Evolutionary conservation across 53 echinoderm and acorn worm genomes (phyloP), one percentile per base, ranked within the genome.

Genomic region (Temnopleurus reevesii): DNA sequence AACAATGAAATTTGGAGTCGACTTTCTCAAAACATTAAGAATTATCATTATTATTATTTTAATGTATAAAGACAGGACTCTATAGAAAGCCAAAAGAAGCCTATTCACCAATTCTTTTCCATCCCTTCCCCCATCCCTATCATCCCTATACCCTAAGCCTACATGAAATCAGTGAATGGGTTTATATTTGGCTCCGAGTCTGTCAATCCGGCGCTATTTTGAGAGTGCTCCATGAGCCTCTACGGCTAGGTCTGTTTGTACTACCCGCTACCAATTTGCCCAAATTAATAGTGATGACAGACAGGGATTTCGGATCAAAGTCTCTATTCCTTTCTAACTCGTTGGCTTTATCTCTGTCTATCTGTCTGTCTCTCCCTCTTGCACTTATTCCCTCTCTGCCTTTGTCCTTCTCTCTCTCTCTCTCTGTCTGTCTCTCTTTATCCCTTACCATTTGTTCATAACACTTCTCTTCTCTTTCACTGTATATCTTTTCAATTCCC

Each of bases 271-370:
- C 79, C 83, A 83, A 53, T 83, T 33, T 55, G 55, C 38, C 55
- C 83, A 55, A 83, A 83, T 53, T 83, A 83, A 55, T 56, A 55
- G 34, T 38, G 83, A 83, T 83, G 83, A 64, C 65, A 60, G 61
- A 86, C 29, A 28, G 27, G 17, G 65, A 19, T 31, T 36, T 28
- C 0, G 47, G 79, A 79, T 79, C 79, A 79, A 79, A 79, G 79
- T 79, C 77, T 45, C 31, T 15, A 8, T 51, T 51, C 9, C 53
- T 51, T 15, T 51, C 13, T 51, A 8, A 10, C 53, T 15, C 53
- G 8, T 15, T 51, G 9, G 8, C 9, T 51, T 15, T 51, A 10
- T 51, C 53, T 51, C 9, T 51, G 9, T 51, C 53, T 51, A 10
- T 8, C 53, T 51, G 9, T 51, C 53, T 51, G 9, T 59, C 59